Conservation (phyloP, 2,888 invertebrate genomes). For the Conistra vaccinii region DNA sequence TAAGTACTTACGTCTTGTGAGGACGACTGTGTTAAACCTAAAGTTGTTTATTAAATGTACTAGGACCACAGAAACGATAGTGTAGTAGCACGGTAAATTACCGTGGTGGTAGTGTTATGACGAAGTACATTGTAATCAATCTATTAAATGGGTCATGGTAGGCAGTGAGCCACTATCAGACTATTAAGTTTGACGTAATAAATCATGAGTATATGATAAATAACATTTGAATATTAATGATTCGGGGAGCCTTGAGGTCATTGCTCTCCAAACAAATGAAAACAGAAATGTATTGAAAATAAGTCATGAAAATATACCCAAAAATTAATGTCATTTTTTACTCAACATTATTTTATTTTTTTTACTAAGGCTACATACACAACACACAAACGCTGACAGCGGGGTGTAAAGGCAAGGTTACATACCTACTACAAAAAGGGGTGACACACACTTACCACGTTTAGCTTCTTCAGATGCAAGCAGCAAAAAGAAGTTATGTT, state of each 20-base stretch:
- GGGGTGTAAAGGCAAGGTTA: constrained; percentile 29
- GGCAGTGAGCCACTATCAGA: not conserved
- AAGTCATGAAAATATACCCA: not conserved
- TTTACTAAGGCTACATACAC: not conserved
- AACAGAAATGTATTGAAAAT: not conserved
- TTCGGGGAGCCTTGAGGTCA: not conserved
- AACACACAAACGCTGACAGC: constrained; percentile 36
- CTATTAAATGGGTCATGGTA: constrained; percentile 5
- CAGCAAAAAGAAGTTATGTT: constrained; percentile 87
- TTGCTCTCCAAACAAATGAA: not conserved
- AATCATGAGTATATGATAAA: constrained; percentile 31
- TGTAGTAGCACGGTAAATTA: too few relatives aligned
- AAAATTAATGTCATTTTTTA: not conserved
- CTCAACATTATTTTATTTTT: not conserved
- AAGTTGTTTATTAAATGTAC: not conserved
- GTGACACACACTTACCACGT: constrained; percentile 83
- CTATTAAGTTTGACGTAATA: constrained; percentile 8
- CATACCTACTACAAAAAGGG: constrained; percentile 57
- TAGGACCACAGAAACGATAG: constrained; percentile 8
- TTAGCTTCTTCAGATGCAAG: constrained; percentile 87
- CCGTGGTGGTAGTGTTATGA: not conserved
- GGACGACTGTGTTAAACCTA: not conserved
- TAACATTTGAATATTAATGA: constrained; percentile 6
- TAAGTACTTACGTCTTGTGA: not conserved
- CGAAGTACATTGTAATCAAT: constrained; percentile 9